A percentile compares a stretch with the other conserved stretches of the same genome.
These are phyloP conservation scores for Clarias batrachus DNA, from an alignment of 2,113 vertebrate species.

Conservation along the genomic window DNA sequence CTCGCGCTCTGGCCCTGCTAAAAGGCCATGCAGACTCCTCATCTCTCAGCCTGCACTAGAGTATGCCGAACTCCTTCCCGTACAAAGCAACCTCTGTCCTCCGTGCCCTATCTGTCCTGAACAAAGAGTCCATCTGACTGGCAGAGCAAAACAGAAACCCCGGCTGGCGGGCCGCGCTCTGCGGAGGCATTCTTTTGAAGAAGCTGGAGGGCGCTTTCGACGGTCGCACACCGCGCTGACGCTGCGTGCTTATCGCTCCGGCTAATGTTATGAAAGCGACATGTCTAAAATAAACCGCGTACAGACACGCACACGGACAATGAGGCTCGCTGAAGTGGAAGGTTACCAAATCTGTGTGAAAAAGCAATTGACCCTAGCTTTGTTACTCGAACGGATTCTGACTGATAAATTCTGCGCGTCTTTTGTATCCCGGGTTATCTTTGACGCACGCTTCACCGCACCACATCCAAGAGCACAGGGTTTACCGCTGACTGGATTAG, in stretches of 20 bases:
- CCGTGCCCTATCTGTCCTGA: neutral
- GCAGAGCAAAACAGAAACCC: conserved; percentile 21
- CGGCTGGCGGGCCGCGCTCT: neutral
- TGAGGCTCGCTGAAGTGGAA: neutral
- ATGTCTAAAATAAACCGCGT: neutral
- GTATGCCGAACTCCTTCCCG: neutral
- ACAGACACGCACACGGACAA: neutral
- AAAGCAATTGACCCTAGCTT: neutral
- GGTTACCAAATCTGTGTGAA: neutral
- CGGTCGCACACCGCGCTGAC: neutral
- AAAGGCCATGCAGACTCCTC: conserved; percentile 1
- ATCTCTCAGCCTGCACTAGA: conserved; percentile 11
- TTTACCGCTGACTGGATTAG: neutral
- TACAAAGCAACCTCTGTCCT: conserved; percentile 45
- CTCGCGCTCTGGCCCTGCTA: neutral
- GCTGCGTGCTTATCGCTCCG: neutral
- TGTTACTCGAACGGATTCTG: neutral
- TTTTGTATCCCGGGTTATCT: neutral
- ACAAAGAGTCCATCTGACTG: conserved; percentile 40
- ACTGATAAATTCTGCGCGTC: neutral
- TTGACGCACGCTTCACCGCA: neutral
- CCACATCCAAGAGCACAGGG: neutral
- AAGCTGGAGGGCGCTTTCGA: neutral
- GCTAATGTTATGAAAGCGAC: neutral
- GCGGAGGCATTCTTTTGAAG: neutral